Conservation (phyloP, 2,888 invertebrate genomes). For the Pomacea canaliculata region DNA sequence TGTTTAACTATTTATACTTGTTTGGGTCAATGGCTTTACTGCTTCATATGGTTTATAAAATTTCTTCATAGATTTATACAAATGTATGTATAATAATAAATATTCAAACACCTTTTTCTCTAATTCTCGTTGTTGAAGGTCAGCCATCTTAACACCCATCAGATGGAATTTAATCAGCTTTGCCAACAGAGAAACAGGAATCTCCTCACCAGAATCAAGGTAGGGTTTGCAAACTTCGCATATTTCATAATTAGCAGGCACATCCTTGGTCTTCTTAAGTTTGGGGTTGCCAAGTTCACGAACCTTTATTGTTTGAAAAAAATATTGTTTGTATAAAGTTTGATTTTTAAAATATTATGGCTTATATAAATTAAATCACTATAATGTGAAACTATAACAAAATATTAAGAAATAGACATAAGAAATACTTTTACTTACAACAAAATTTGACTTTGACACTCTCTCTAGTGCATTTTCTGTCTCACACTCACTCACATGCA, state of each 20-base stretch:
- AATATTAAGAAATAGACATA: too few species aligned
- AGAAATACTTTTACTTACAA: neutral
- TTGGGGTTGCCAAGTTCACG: slow-evolving; percentile 67
- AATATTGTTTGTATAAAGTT: neutral
- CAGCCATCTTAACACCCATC: slow-evolving; percentile 61
- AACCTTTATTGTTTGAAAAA: slow-evolving; percentile 42
- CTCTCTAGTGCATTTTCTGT: neutral
- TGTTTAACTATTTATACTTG: too few species aligned
- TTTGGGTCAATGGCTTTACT: too few species aligned
- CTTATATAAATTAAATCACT: neutral
- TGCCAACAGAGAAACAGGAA: slow-evolving; percentile 64
- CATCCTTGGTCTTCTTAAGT: slow-evolving; percentile 64
- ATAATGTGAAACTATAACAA: too few species aligned
- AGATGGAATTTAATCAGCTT: slow-evolving; percentile 67
- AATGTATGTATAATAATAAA: neutral
- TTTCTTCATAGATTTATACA: neutral
- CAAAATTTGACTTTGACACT: too few species aligned
- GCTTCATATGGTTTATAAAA: too few species aligned
- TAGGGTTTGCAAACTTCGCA: slow-evolving; percentile 65
- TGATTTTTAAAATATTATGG: neutral
- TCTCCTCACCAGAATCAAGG: slow-evolving; percentile 65
- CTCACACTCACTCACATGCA: neutral
- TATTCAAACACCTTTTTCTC: slow-evolving; percentile 59
- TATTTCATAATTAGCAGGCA: slow-evolving; percentile 63
- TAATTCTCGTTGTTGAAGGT: slow-evolving; percentile 57